Base-by-base conservation (phyloP, 2,113 vertebrate genomes). In the Myotis brandtii region DNA sequence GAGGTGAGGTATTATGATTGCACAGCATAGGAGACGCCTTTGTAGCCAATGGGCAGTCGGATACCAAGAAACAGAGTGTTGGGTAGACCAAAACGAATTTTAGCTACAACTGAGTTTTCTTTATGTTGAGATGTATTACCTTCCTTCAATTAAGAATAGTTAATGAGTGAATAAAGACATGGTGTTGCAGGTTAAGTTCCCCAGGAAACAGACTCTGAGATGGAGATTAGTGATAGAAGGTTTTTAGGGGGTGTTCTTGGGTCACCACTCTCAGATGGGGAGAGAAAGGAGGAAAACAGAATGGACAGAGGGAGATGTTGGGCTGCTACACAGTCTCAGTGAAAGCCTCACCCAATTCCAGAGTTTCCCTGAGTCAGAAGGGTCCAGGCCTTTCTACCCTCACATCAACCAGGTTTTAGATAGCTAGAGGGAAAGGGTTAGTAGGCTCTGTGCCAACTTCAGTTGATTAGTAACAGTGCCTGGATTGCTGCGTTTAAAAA, bases 51-150 rank as follows among this genome's bases (percentile, higher is more conserved):
- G 37, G 56, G 50, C 16, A 83, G 4, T 66, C 16, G 43, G 21
- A 62, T 76, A 54, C 17, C 30, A 69, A 76, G 50, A 91, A 91
- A 62, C 50, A 96, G 37, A 54, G 23, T 46, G 52, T 82, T 86
- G 67, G 30, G 52, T 67, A 59, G 37, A 91, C 75, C 56, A n/a
- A 81, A 93, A 67, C 37, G 59, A 66, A 90, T 54, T 30, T 89
- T 93, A 93, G 37, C 50, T 86, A 83, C 48, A 59, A 77, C 48
- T 69, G 40, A 82, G 14, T 76, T 89, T 66, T 69, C 64, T 85
- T 87, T 82, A 62, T 90, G 59, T 83, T 79, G 14, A 66, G 64
- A 37, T 84, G 11, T n/a, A 56, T 90, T 90, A 50, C 25, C 27
- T 87, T 54, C 16, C 8, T 89, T 66, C 16, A 37, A 85, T 67